phyloP scores from a whole-genome alignment of 2,797 vertebrate species.

The Diplodus sargus region DNA sequence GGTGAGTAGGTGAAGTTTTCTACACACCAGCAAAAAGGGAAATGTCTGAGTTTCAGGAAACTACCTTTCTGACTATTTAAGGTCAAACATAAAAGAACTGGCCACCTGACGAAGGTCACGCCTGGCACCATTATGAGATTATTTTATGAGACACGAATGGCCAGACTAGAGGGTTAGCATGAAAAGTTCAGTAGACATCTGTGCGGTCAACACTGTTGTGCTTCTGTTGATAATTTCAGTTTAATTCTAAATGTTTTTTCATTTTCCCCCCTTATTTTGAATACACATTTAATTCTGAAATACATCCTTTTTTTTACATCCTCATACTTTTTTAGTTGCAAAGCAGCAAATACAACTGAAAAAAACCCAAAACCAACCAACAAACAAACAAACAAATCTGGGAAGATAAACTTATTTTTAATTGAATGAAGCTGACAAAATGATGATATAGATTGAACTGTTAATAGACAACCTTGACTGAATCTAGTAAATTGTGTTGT shows the following conservation, averaged over 20 bases:
- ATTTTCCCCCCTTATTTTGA: no score
- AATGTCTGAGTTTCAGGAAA: neutral
- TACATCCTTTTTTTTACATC: no score
- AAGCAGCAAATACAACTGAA: neutral
- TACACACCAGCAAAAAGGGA: conserved; percentile 6
- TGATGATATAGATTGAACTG: neutral
- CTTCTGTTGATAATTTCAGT: no score
- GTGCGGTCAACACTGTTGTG: no score
- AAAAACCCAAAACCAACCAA: neutral
- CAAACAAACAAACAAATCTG: neutral
- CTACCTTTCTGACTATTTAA: neutral
- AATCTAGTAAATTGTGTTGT: neutral
- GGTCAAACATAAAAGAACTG: no score
- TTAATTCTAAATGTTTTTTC: no score
- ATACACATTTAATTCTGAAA: no score
- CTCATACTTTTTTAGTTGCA: neutral
- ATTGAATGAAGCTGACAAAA: neutral
- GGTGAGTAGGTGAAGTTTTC: neutral
- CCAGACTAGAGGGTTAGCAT: no score
- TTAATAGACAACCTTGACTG: neutral
- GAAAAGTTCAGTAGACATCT: no score
- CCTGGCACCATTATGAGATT: no score
- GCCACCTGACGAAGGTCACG: no score
- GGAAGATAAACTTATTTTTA: neutral
- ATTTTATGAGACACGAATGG: no score